Percentiles rank a stretch among this genome's conserved stretches.
Conservation (phyloP, 1,140 invertebrate genomes). For the Eumeta japonica region DNA sequence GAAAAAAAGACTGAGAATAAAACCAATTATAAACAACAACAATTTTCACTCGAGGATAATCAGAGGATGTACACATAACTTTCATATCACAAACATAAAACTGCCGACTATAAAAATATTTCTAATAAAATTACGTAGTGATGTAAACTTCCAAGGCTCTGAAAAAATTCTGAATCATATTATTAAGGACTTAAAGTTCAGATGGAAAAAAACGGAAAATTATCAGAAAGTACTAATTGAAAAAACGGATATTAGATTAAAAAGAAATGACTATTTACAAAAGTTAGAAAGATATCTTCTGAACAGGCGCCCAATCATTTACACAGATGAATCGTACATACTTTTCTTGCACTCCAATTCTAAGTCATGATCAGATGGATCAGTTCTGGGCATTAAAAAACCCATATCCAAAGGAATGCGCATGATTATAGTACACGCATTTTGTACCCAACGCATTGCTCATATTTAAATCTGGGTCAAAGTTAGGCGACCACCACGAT, state of each 20-base stretch:
- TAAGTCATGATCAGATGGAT: too few species aligned
- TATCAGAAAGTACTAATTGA: constrained; percentile 10
- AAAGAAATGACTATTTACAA: constrained; percentile 7
- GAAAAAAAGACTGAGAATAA: constrained; percentile 11
- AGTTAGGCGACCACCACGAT: constrained; percentile 14
- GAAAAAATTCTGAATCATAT: constrained; percentile 8
- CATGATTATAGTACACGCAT: constrained; percentile 16
- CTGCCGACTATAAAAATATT: constrained; percentile 8
- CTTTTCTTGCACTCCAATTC: too few species aligned
- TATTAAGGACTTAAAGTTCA: constrained; percentile 8
- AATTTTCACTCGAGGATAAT: constrained; percentile 13
- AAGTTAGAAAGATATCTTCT: constrained; percentile 6
- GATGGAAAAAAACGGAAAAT: constrained; percentile 9
- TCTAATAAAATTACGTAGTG: constrained; percentile 7
- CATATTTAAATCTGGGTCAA: constrained; percentile 13
- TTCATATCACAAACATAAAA: constrained; percentile 10
- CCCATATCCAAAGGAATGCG: too few species aligned
- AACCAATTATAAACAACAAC: constrained; percentile 10
- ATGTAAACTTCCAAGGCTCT: constrained; percentile 12
- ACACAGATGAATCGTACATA: too few species aligned
- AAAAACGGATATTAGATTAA: constrained; percentile 6
- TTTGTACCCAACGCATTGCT: constrained; percentile 19
- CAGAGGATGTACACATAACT: constrained; percentile 10
- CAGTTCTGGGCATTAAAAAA: too few species aligned
- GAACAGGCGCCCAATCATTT: constrained; percentile 10